Evolutionary conservation across 2,113 vertebrate species (phyloP).

Genomic region (Oophaga pumilio): DNA sequence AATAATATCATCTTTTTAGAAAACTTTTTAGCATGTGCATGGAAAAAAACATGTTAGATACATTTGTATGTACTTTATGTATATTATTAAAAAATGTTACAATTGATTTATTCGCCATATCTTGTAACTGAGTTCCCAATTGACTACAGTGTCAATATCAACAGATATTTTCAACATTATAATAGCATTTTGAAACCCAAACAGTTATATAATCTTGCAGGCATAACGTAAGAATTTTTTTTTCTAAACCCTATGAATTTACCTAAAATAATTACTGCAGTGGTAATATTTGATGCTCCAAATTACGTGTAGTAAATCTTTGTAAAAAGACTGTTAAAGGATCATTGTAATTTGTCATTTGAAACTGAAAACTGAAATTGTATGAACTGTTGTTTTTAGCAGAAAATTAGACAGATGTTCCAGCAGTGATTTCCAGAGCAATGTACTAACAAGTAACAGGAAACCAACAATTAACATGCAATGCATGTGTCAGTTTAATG

Average conservation of each 20-base stretch:
- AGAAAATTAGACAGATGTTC: slow-evolving; percentile 16
- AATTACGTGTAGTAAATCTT: background rate
- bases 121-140: too few species aligned
- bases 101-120: too few species aligned
- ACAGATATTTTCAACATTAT: background rate
- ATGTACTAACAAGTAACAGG: slow-evolving; percentile 8
- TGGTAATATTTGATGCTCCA: too few species aligned
- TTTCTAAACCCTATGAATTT: background rate
- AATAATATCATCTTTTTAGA: too few species aligned
- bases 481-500: slow-evolving; percentile 3
- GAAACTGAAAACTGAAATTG: background rate
- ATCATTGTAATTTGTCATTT: background rate
- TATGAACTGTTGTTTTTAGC: background rate
- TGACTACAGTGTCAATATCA: too few species aligned
- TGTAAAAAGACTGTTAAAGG: background rate
- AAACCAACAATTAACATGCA: slow-evolving; percentile 26
- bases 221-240: background rate
- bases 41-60: too few species aligned
- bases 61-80: too few species aligned
- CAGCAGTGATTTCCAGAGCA: slow-evolving; percentile 11
- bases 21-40: too few species aligned
- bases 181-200: background rate
- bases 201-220: background rate
- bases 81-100: too few species aligned
- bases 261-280: background rate